Base-by-base conservation (phyloP, 2,888 invertebrate species). In the Cataglyphis rosenhaueri region DNA sequence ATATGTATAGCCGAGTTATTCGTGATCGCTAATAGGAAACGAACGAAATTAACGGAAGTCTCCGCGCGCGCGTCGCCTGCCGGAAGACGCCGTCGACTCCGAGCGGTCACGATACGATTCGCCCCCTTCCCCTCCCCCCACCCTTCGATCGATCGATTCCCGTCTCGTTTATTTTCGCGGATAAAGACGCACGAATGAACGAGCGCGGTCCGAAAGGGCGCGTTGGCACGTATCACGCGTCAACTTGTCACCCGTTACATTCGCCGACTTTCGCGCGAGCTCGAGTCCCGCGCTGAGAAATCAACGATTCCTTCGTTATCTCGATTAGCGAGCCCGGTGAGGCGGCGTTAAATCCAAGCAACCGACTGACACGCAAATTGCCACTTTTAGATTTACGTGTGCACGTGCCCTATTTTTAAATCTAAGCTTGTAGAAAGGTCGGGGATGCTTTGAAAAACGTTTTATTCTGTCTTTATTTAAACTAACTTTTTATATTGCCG, bases 21-120 rank as follows among this genome's bases (percentile, higher is more conserved):
- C 92, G 92, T 91, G 92, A 92, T 92, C 85, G 89, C 86, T 91
- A 89, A 92, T 92, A 88, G 88, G 87, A 85, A 89, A 85, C 71
- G 66, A 90, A 90, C 75, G 90, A 92, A 92, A 91, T 90, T 86
- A 91, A 91, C 91, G 89, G 89, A 92, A 91, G 91, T 91, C 92
- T 87, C 90, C 76, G 88, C 82, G 91, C 55, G 82, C 55, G 82
- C 88, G 91, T 87, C 91, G 89, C 88, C 87, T 85, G 86, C 88
- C 88, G 90, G 89, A 90, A 91, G 91, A 89, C 89, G 88, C 44
- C 85, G 86, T 85, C 83, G 82, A 82, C 85, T 65, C 35, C 65
- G 65, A 38, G 9, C 44, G 87, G 90, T 89, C 89, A 90, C 89
- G 89, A 89, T 84, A 89, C 61, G 61, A 61, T 59, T 29, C 29